Base-by-base conservation (phyloP, 1,140 invertebrate species). In the Pteromalus puparum region DNA sequence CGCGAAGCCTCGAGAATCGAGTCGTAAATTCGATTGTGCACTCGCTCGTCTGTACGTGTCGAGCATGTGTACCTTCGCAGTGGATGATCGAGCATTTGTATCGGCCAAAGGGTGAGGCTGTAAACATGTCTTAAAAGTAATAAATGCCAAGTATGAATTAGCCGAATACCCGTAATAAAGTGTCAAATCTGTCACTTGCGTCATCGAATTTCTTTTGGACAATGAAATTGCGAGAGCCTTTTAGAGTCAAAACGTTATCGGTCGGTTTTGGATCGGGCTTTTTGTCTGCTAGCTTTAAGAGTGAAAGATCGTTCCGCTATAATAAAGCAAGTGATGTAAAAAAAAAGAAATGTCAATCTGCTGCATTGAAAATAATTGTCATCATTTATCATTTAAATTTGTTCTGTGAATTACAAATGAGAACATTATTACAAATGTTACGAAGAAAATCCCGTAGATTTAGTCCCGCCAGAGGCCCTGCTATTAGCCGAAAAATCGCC, bases 21-120 rank as follows among this genome's bases (percentile, higher is more conserved):
- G 53, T 85, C 84, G 84, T 85, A 82, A 85, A 85, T 85, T 82
- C 61, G 48, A 78, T 78, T 78, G 67, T 61, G 77, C 77, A 18
- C 70, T 24, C 38, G 24, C 26, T 42, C 61, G 10, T 21, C 46
- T 77, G 4, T 48, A 12, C 30, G 18, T 61, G n/a, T 30, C 7
- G 75, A 21, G n/a, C 73, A 38, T 24, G 53, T 85, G 26, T 61
- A 84, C 72, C 61, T 82, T 77, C 28, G 65, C 65, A 12, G 5
- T 2, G 7, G 67, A 74, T 72, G 34, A 83, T 83, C 75, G 74
- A 13, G 13, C 78, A 10, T n/a, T 80, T 84, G 70, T 84, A 12
- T 28, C 15, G n/a, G 42, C 67, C 1, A 68, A 85, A 77, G 80
- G 84, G 80, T 78, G 74, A 70, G 70, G 74, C 28, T 78, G 84